Conservation (phyloP, 1,140 invertebrate genomes). For the Chelonus insularis region DNA sequence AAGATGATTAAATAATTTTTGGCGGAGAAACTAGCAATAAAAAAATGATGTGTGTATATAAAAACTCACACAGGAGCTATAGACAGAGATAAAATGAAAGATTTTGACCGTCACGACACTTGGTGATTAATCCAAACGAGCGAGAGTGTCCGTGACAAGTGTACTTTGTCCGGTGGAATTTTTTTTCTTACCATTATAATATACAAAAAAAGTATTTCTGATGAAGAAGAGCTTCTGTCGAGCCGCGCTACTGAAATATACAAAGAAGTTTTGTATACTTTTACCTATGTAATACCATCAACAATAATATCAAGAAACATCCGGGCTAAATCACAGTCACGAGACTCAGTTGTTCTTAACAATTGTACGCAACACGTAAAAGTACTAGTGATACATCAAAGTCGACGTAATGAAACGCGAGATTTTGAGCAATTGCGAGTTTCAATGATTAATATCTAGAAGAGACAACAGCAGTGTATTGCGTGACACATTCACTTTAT, state of each 20-base stretch:
- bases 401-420: neutral
- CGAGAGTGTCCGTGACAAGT: conserved; percentile 50
- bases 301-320: conserved; percentile 3
- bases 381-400: conserved; percentile 2
- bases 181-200: conserved; percentile 46
- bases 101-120: conserved; percentile 38
- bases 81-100: conserved; percentile 42
- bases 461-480: neutral
- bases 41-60: conserved; percentile 1
- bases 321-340: neutral
- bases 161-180: conserved; percentile 52
- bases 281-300: neutral
- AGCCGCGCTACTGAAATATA: conserved; percentile 3
- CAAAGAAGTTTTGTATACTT: neutral
- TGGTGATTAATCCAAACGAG: conserved; percentile 44
- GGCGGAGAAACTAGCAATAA: neutral
- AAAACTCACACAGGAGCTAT: conserved; percentile 26
- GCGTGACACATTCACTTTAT: neutral
- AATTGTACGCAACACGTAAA: neutral
- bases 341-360: neutral
- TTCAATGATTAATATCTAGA: neutral
- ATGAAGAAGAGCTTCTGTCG: conserved; percentile 4
- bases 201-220: conserved; percentile 34
- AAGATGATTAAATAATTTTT: neutral
- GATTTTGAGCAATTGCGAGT: neutral